Evolutionary conservation across 1,140 invertebrate species (phyloP).

Genomic region (Lordiphosa mommai): DNA sequence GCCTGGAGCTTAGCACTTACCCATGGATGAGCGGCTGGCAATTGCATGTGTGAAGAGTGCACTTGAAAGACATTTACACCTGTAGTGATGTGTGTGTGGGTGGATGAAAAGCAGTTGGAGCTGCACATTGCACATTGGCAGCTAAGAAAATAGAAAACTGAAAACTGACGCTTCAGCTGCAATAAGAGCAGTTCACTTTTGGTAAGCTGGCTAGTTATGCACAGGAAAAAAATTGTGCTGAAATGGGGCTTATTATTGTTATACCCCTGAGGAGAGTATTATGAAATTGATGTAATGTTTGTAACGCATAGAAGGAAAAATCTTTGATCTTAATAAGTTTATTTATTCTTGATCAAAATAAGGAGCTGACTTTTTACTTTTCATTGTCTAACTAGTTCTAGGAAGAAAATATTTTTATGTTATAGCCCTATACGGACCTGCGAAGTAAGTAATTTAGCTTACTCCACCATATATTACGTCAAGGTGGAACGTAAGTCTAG

Average conservation of each 20-base stretch:
- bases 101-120: not conserved
- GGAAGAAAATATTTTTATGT: no score
- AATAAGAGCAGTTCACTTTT: conserved; percentile 37
- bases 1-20: conserved; percentile 25
- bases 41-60: conserved; percentile 21
- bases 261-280: no score
- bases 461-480: no score
- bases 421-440: no score
- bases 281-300: no score
- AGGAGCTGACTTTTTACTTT: no score
- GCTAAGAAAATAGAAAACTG: conserved; percentile 41
- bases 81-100: conserved; percentile 56
- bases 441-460: no score
- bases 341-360: no score
- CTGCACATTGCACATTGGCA: conserved; percentile 39
- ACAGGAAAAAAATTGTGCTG: conserved; percentile 2
- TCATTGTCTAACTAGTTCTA: no score
- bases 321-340: no score
- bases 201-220: not conserved
- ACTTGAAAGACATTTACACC: conserved; percentile 63
- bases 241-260: not conserved
- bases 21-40: not conserved
- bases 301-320: no score
- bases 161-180: conserved; percentile 41
- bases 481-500: no score